Base-by-base conservation (phyloP, 2,888 invertebrate species). In the Sarcophaga variegata region DNA sequence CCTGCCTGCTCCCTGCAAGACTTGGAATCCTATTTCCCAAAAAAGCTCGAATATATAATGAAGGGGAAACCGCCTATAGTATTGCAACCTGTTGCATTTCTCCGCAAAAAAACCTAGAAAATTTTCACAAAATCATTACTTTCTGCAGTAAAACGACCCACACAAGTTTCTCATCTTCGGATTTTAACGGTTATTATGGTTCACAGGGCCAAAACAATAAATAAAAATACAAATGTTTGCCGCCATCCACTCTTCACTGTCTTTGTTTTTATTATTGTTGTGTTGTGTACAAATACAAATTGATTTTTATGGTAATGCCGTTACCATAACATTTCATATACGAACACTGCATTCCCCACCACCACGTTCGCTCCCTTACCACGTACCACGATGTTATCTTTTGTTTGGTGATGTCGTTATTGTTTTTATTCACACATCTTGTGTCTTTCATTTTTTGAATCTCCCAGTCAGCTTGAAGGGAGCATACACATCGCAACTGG, bases 291-390 rank as follows among this genome's bases (percentile, higher is more conserved):
- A 54, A 37, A 54, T 37, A 64, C 80, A 86, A 83, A 86, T 83
- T 86, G 83, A 86, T 83, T 81, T 86, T 83, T 86, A 83, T 86
- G 83, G 72, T 80, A 80, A 86, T 86, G 67, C 63, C 71, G 45
- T 76, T 86, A 54, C 60, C 86, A 76, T 79, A 76, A 82, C 74
- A 60, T 71, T 54, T 70, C 17, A 54, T 54, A 54, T 37, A 37
- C 37, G 37, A 37, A 8, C 37, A 8, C 37, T 37, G 6, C 37
- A 27, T 27, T 27, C 37, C 37, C 37, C 8, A 27, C 6, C 22
- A 27, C 27, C 5, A 27, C 54, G 1, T 1, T 54, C 1, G 54
- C 17, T 54, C 10, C 17, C 17, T 37, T 37, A 10, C 37, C 37
- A 37, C 37, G 37, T 37, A 37, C 37, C 37, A 37, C 37, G 37